These are phyloP conservation scores for Lasaia peninsularis DNA, from an alignment of 1,140 invertebrate genomes.

Conservation along the genomic window DNA sequence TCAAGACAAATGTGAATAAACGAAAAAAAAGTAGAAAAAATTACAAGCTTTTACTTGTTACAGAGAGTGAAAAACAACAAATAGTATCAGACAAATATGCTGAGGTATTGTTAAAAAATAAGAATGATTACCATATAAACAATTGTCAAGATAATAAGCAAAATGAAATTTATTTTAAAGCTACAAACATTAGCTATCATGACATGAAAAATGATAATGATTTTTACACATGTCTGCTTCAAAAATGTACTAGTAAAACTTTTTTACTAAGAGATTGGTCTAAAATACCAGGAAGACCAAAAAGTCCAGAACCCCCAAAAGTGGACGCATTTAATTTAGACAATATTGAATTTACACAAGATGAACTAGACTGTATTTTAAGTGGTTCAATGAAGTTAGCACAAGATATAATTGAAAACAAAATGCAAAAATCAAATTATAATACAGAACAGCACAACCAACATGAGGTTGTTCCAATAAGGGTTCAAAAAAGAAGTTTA, in stretches of 20 bases:
- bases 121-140: slow-evolving; percentile 15
- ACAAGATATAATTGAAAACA: slow-evolving; percentile 38
- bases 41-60: slow-evolving; percentile 47
- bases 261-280: slow-evolving; percentile 70
- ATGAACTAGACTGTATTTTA: slow-evolving; percentile 56
- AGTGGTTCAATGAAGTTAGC: slow-evolving; percentile 43
- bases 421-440: slow-evolving; percentile 19
- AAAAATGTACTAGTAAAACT: slow-evolving; percentile 39
- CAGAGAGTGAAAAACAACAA: slow-evolving; percentile 50
- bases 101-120: slow-evolving; percentile 49
- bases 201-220: slow-evolving; percentile 44
- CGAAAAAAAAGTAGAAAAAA: slow-evolving; percentile 39
- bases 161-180: slow-evolving; percentile 36
- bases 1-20: slow-evolving; percentile 32
- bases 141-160: slow-evolving; percentile 18
- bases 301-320: slow-evolving; percentile 44
- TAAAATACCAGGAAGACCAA: slow-evolving; percentile 65
- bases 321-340: slow-evolving; percentile 37
- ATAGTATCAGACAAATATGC: slow-evolving; percentile 53
- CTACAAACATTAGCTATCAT: slow-evolving; percentile 46
- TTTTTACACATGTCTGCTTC: slow-evolving; percentile 71
- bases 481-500: slow-evolving; percentile 36
- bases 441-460: background rate
- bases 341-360: slow-evolving; percentile 45
- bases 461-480: background rate